phyloP scores from a whole-genome alignment of 2,888 invertebrate species.

The Drosophila meridiana region DNA sequence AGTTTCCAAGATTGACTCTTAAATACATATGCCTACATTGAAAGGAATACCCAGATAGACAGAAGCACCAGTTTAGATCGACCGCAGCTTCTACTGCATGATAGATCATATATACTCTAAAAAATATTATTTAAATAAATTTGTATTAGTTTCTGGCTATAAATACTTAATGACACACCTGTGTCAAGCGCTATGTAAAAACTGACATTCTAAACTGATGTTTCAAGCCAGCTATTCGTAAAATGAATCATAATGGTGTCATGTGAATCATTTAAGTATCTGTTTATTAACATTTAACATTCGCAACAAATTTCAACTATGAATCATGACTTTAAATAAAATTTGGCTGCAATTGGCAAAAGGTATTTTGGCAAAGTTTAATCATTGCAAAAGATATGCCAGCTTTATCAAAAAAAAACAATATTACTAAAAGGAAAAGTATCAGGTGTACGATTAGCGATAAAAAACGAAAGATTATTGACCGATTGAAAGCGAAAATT shows the following conservation, averaged over 20 bases:
- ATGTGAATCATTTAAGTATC: conserved; percentile 11
- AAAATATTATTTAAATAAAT: not conserved
- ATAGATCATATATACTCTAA: too few relatives aligned
- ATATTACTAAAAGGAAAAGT: conserved; percentile 51
- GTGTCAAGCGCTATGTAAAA: not conserved
- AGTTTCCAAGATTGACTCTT: not conserved
- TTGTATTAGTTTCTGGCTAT: not conserved
- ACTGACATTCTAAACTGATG: conserved; percentile 3
- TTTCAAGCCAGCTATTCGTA: conserved; percentile 2
- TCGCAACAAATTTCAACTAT: conserved; percentile 4
- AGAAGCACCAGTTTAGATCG: not conserved
- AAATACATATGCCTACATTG: not conserved
- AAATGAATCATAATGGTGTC: conserved; percentile 27
- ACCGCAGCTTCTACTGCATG: not conserved
- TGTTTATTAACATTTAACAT: not conserved
- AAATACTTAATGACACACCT: conserved; percentile 5
- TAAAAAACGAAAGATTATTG: conserved; percentile 15
- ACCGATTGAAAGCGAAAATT: not conserved
- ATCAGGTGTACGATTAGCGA: conserved; percentile 36
- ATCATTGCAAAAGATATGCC: conserved; percentile 24
- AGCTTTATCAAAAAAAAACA: conserved; percentile 44
- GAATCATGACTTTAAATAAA: conserved; percentile 7
- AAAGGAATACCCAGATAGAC: not conserved
- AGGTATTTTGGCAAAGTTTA: conserved; percentile 11
- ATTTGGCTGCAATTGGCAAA: conserved; percentile 3